Base-by-base conservation (phyloP, 2,113 vertebrate genomes). In the Pedionomus torquatus region DNA sequence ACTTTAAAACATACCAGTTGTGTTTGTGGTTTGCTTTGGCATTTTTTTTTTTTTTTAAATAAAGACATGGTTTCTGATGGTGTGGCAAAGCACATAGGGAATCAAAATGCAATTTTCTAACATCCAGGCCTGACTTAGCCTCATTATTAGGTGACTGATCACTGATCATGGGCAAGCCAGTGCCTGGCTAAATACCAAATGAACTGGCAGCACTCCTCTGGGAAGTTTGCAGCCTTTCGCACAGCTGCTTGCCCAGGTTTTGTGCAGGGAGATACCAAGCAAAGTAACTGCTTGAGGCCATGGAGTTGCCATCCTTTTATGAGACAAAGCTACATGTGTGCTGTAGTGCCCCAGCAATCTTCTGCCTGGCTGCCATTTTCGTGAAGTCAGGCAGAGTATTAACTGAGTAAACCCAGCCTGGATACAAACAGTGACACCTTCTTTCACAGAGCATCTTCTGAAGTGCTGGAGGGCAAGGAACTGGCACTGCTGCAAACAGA, bases 391-490 rank as follows among this genome's bases (percentile, higher is more conserved):
- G 21, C 31, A 16, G 35, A 81, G 17, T 41, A 55, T 1, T 74
- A 17, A 71, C 5, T 20, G 41, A 31, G 23, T 61, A 49, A 92
- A 77, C 49, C 24, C 69, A 77, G 24, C n/a, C 26, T 68, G 58
- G 43, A 48, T 72, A 28, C 17, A 28, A 57, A 80, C 77, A 24
- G 4, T 16, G n/a, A 19, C 46, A 63, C 13, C 33, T 68, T 31
- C 23, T 39, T 64, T 77, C 17, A 48, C 0, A 0, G 33, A 3
- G 2, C 16, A 10, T 57, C 63, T 63, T 87, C 49, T 4, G 3
- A 66, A 87, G 39, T 21, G 30, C 46, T 58, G 48, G 37, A 68
- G 58, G 68, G 58, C 21, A 17, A 58, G 17, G 72, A 48, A 39
- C 13, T 8, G 5, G 55, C 24, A 6, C 28, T 80, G 35, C 46